Conservation (phyloP, 2,888 invertebrate genomes). For the Epirrhoe alternata region DNA sequence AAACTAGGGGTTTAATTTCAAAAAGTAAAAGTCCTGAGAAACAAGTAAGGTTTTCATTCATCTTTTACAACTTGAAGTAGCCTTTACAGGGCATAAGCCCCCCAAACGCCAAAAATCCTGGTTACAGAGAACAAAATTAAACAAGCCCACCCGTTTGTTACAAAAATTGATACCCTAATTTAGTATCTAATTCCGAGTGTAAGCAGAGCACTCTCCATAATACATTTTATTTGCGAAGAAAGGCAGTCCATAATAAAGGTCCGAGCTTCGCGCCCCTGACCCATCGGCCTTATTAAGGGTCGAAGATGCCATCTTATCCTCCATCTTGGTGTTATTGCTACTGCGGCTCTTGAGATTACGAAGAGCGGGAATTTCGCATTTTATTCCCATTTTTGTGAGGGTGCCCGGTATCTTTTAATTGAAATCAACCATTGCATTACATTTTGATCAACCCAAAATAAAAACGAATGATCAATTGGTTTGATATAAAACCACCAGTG, state of each 20-base stretch:
- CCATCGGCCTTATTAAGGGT: conserved; percentile 61
- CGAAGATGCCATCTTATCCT: conserved; percentile 52
- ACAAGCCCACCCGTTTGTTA: not conserved
- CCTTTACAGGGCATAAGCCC: no score
- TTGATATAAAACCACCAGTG: not conserved
- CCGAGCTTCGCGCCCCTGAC: conserved; percentile 49
- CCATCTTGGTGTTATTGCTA: conserved; percentile 53
- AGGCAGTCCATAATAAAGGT: conserved; percentile 43
- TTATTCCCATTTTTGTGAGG: conserved; percentile 40
- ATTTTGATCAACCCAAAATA: conserved; percentile 25
- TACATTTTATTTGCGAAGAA: conserved; percentile 36
- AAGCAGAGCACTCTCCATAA: conserved; percentile 18
- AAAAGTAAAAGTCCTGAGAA: no score
- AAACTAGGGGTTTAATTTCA: no score
- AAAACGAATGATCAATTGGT: not conserved
- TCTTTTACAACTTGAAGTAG: no score
- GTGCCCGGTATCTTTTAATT: conserved; percentile 36
- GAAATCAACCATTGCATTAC: conserved; percentile 35
- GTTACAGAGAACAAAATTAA: not conserved
- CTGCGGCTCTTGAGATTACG: conserved; percentile 52
- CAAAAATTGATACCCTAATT: not conserved
- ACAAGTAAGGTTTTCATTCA: no score
- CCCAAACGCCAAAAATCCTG: no score
- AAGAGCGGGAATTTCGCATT: conserved; percentile 49
- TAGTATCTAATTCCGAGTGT: conserved; percentile 9